These are phyloP conservation scores for Megaptera novaeangliae DNA, from an alignment of 2,113 vertebrate genomes.

Conservation along the genomic window DNA sequence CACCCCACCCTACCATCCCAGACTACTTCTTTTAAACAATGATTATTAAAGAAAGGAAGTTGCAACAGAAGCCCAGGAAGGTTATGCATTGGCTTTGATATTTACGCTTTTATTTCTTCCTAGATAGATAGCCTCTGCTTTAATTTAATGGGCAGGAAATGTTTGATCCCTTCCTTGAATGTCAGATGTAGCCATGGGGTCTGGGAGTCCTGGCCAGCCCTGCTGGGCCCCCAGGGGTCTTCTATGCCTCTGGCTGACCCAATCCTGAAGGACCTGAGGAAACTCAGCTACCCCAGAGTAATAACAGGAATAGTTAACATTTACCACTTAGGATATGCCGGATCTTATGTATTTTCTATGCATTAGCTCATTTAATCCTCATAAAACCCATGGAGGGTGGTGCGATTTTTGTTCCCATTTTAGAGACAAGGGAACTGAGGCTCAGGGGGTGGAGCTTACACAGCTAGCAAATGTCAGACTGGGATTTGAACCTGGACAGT, in stretches of 20 bases:
- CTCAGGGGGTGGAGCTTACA: not conserved
- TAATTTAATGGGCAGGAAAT: slow-evolving; percentile 45
- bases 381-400: not conserved
- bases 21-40: not conserved
- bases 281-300: not conserved
- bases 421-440: not conserved
- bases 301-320: too few species aligned
- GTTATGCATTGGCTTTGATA: not conserved
- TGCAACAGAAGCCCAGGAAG: not conserved
- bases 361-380: not conserved
- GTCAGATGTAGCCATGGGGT: not conserved
- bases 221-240: not conserved
- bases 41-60: slow-evolving; percentile 29
- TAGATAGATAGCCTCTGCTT: not conserved
- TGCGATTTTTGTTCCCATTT: not conserved
- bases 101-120: slow-evolving; percentile 44
- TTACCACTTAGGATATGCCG: not conserved
- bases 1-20: not conserved
- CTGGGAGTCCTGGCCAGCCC: not conserved
- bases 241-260: not conserved
- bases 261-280: not conserved
- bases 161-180: slow-evolving; percentile 6
- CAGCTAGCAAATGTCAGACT: not conserved
- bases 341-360: fast-evolving
- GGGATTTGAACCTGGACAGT: not conserved